These are phyloP conservation scores for Epinotia bilunana DNA, from an alignment of 2,888 invertebrate genomes.

Conservation along the genomic window DNA sequence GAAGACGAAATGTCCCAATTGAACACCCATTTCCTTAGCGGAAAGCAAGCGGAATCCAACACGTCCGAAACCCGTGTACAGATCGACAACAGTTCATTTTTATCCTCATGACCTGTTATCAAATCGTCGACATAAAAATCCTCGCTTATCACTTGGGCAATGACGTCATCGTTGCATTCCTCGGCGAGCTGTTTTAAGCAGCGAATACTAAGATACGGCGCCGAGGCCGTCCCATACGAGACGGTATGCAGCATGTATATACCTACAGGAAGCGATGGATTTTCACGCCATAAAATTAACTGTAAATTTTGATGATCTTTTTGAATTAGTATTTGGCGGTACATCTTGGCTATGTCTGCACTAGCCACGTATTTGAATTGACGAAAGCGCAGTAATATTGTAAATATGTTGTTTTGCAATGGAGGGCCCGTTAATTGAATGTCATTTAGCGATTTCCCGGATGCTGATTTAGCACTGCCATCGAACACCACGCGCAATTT, in stretches of 20 bases:
- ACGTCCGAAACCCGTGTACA: conserved; percentile 1
- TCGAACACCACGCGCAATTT: conserved; percentile 48
- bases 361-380: conserved; percentile 51
- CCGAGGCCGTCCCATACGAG: conserved; percentile 50
- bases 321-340: conserved; percentile 51
- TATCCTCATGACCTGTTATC: conserved; percentile 47
- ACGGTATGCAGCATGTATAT: conserved; percentile 47
- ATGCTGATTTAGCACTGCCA: conserved; percentile 43
- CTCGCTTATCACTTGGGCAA: conserved; percentile 47
- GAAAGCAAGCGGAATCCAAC: neutral
- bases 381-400: conserved; percentile 47
- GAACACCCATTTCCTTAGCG: conserved; percentile 9
- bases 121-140: conserved; percentile 53
- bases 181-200: conserved; percentile 54
- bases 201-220: conserved; percentile 54
- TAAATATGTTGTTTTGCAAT: conserved; percentile 52
- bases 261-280: conserved; percentile 46
- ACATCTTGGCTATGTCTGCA: conserved; percentile 51
- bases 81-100: conserved; percentile 18
- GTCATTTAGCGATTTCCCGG: conserved; percentile 49
- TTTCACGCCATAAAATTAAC: conserved; percentile 56
- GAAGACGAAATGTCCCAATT: neutral
- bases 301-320: conserved; percentile 53
- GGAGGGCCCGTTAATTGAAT: conserved; percentile 50
- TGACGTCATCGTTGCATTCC: conserved; percentile 51